These are phyloP conservation scores for Kryptopterus vitreolus DNA, from an alignment of 2,797 vertebrate genomes.

Conservation along the genomic window DNA sequence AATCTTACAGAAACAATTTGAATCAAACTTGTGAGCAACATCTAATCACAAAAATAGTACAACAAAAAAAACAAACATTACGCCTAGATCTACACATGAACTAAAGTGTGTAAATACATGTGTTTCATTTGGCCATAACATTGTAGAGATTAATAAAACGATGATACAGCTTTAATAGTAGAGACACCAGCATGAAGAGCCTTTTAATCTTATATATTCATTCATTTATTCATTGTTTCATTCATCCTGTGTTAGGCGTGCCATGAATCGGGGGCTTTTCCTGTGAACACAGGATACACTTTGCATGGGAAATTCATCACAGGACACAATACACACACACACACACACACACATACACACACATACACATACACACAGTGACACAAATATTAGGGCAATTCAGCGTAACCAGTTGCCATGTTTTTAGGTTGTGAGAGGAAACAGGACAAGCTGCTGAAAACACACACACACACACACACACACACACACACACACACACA, in stretches of 20 bases:
- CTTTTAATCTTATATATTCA: background rate
- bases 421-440: background rate
- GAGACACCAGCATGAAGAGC: background rate
- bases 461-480: background rate
- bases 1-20: background rate
- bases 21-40: background rate
- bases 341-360: background rate
- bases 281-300: background rate
- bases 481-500: background rate
- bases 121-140: background rate
- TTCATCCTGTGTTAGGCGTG: background rate
- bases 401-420: background rate
- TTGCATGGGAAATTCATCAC: background rate
- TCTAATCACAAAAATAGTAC: no score
- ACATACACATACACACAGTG: background rate
- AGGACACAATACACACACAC: background rate
- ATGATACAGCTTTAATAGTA: background rate
- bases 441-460: background rate
- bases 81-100: background rate
- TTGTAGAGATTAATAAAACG: background rate
- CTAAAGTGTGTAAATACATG: background rate
- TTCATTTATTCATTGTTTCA: background rate
- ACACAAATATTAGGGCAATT: background rate
- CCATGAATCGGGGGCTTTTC: background rate
- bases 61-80: background rate